Evolutionary conservation across 64 coral and sea anemone genomes (phyloP).

Genomic region (Anthopleura sola): DNA sequence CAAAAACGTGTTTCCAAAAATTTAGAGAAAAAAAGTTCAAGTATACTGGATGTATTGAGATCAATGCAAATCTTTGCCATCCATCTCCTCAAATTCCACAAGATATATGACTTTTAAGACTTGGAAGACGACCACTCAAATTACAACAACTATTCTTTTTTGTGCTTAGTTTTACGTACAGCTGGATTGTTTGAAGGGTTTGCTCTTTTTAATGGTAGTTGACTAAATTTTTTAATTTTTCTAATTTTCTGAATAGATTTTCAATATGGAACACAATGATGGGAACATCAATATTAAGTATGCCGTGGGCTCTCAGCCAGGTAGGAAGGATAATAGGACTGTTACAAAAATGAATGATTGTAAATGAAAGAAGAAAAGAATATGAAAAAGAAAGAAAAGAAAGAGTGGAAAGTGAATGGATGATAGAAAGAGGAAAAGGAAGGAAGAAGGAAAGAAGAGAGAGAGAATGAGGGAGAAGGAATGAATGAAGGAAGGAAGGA

Average conservation of each 20-base stretch:
- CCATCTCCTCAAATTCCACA: too few relatives aligned
- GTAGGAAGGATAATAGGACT: constrained; percentile 26
- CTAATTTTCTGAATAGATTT: constrained; percentile 55
- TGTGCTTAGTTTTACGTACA: too few relatives aligned
- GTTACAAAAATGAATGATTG: not conserved
- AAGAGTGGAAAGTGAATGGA: too few relatives aligned
- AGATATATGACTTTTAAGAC: too few relatives aligned
- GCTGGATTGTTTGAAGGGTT: too few relatives aligned
- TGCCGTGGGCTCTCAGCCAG: constrained; percentile 93
- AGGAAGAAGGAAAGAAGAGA: not conserved
- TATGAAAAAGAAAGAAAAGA: not conserved
- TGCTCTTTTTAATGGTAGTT: not conserved
- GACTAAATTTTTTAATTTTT: not conserved
- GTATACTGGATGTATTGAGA: too few relatives aligned
- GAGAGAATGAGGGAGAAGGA: not conserved
- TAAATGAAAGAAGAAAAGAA: too few relatives aligned
- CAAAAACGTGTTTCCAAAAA: too few relatives aligned
- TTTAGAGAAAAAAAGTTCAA: too few relatives aligned
- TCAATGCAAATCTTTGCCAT: too few relatives aligned
- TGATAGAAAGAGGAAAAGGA: not conserved
- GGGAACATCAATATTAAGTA: constrained; percentile 84
- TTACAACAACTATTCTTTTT: too few relatives aligned
- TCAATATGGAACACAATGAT: constrained; percentile 98
- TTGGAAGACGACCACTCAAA: too few relatives aligned
- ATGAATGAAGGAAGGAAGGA: not conserved